A percentile compares a stretch with the other conserved stretches of the same genome.
These are phyloP conservation scores for Pyralis farinalis DNA, from an alignment of 2,888 invertebrate species.

Conservation along the genomic window DNA sequence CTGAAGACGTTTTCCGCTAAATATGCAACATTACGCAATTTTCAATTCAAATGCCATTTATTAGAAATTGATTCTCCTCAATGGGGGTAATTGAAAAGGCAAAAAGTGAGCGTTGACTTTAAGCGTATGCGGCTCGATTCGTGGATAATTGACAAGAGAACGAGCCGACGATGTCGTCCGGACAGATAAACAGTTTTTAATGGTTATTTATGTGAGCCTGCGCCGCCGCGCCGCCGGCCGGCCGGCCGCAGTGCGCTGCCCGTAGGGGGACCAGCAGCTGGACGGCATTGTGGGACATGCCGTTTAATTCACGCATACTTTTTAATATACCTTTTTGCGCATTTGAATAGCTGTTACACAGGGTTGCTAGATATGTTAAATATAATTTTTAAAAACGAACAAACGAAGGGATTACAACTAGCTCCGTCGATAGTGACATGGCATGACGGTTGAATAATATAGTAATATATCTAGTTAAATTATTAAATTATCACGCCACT, in stretches of 20 bases:
- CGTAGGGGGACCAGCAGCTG: not conserved
- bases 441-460: too few relatives aligned
- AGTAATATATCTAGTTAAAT: too few relatives aligned
- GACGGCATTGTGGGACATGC: too few relatives aligned
- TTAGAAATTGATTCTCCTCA: not conserved
- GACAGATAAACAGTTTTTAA: conserved; percentile 62
- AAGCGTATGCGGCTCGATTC: conserved; percentile 7
- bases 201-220: conserved; percentile 55
- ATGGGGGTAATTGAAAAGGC: not conserved
- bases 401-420: too few relatives aligned
- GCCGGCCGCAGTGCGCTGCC: not conserved
- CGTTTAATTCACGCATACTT: too few relatives aligned
- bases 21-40: not conserved
- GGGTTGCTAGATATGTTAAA: too few relatives aligned
- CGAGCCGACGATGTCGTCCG: conserved; percentile 49
- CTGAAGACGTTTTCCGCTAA: not conserved
- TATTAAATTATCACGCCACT: too few relatives aligned
- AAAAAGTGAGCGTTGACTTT: not conserved
- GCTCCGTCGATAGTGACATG: too few relatives aligned
- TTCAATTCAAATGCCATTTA: not conserved
- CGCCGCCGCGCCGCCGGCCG: conserved; percentile 5
- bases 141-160: conserved; percentile 66
- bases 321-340: too few relatives aligned
- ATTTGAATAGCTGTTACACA: too few relatives aligned
- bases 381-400: too few relatives aligned